phyloP scores from a whole-genome alignment of 2,113 vertebrate genomes.

The Myotis davidii region DNA sequence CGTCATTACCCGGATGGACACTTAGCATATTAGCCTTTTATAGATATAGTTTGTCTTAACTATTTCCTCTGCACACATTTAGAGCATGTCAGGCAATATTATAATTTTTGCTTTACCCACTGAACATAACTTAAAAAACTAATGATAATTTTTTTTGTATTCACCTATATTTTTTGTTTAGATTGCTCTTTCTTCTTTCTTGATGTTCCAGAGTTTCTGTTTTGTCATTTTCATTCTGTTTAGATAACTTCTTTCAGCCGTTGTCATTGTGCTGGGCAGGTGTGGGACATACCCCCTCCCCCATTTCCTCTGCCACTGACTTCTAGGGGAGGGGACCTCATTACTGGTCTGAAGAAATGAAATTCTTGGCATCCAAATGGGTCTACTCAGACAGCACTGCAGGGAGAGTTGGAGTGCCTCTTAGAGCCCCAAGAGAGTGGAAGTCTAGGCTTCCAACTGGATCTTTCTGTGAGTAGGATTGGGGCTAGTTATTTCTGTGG shows the following conservation, averaged over 20 bases:
- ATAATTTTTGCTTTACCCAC: background rate
- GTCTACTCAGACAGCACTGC: background rate
- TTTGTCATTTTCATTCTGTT: background rate
- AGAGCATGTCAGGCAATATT: background rate
- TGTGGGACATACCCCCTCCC: background rate
- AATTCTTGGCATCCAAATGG: background rate
- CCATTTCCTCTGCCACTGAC: background rate
- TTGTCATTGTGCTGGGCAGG: background rate
- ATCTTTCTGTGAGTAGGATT: background rate
- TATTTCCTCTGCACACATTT: background rate
- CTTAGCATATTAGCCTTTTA: too few relatives aligned
- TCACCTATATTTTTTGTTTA: background rate
- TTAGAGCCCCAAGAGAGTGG: background rate
- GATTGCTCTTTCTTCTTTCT: background rate
- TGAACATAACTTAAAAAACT: background rate
- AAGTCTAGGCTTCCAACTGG: background rate
- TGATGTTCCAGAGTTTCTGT: background rate
- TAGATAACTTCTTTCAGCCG: background rate
- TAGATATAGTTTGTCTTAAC: background rate
- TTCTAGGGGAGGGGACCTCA: background rate
- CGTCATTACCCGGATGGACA: too few relatives aligned
- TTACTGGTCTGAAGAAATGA: background rate
- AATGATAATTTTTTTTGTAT: background rate
- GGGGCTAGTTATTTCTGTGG: background rate
- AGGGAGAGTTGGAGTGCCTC: background rate